Evolutionary conservation across 2,797 vertebrate species (phyloP).

Genomic region (Helicolenus hilgendorfi): DNA sequence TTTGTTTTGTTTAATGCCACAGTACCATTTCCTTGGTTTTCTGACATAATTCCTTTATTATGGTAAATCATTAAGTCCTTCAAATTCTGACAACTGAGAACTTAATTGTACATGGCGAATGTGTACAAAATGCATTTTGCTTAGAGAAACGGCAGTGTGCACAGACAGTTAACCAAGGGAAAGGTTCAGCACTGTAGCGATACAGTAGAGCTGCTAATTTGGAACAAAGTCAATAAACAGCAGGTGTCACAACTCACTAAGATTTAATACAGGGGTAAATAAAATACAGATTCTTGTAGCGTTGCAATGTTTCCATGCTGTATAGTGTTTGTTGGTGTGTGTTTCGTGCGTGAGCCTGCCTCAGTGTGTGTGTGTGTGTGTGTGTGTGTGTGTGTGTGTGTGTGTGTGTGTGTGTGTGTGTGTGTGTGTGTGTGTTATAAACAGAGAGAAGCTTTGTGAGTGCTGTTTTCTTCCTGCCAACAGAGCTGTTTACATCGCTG

Average conservation of each 20-base stretch:
- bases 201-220: slow-evolving; percentile 43
- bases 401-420: not conserved
- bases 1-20: not conserved
- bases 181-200: not conserved
- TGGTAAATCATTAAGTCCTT: not conserved
- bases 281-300: not conserved
- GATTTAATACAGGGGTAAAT: slow-evolving; percentile 6
- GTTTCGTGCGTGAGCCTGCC: not conserved
- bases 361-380: not conserved
- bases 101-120: slow-evolving; percentile 1
- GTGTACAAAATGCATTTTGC: not conserved
- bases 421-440: not conserved
- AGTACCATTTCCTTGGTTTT: not conserved
- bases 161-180: not conserved
- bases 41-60: not conserved
- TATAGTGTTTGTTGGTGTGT: not conserved
- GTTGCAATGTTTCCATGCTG: not conserved
- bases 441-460: slow-evolving; percentile 4
- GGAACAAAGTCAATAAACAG: slow-evolving; percentile 31
- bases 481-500: slow-evolving; percentile 52
- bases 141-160: not conserved
- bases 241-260: slow-evolving; percentile 4
- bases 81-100: not conserved
- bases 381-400: not conserved
- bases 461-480: slow-evolving; percentile 49